These are phyloP conservation scores for Remorina albescens DNA, from an alignment of 2,797 vertebrate species.

Conservation along the genomic window DNA sequence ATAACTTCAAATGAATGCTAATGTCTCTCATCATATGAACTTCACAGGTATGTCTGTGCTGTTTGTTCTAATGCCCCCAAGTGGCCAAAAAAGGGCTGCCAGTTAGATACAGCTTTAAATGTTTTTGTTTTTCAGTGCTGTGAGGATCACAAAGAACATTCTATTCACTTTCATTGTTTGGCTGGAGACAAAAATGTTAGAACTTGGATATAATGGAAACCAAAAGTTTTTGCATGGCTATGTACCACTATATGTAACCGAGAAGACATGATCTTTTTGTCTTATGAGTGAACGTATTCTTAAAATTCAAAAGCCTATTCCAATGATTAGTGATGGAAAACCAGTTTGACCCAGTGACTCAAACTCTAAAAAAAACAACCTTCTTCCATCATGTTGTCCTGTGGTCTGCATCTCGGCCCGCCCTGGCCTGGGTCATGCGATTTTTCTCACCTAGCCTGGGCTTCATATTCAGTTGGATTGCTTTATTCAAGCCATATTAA, in stretches of 20 bases:
- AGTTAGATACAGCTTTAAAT: not conserved
- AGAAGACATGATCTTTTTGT: not conserved
- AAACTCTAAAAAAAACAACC: slow-evolving; percentile 31
- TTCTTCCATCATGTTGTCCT: slow-evolving; percentile 37
- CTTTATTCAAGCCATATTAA: slow-evolving; percentile 91
- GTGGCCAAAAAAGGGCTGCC: not conserved
- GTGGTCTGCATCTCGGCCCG: slow-evolving; percentile 31
- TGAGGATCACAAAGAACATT: not conserved
- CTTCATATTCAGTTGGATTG: slow-evolving; percentile 73
- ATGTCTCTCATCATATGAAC: not conserved
- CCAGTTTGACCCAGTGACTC: slow-evolving; percentile 7
- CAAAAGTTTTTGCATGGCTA: slow-evolving; percentile 18
- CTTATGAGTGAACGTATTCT: slow-evolving; percentile 23
- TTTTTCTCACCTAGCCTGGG: slow-evolving; percentile 30
- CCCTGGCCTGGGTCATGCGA: slow-evolving; percentile 13
- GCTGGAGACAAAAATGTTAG: not conserved
- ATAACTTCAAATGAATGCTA: not conserved
- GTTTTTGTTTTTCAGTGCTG: not conserved
- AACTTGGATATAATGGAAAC: slow-evolving; percentile 4
- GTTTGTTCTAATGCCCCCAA: not conserved
- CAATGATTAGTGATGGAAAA: slow-evolving; percentile 5
- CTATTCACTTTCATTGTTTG: not conserved
- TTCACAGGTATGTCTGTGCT: not conserved
- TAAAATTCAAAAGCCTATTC: not conserved
- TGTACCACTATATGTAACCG: not conserved